Evolutionary conservation across 2,113 vertebrate genomes (phyloP).

Genomic region (Malurus cyaneus): DNA sequence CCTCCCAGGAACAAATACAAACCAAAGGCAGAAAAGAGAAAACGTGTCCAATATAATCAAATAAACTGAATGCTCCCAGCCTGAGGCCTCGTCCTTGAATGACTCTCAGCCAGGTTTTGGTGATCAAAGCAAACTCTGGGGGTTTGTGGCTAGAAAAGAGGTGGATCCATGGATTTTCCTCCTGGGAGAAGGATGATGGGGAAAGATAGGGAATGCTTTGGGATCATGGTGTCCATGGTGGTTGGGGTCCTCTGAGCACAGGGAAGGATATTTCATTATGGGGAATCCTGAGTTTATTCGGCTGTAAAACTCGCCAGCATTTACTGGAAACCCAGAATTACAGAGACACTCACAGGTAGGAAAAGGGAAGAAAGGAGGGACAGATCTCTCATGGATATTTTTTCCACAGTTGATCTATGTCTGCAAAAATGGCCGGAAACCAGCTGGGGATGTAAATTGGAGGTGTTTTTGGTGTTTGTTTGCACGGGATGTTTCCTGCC

Average conservation of each 20-base stretch:
- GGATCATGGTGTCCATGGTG: rapidly evolving
- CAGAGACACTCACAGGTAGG: background rate
- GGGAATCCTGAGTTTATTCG: background rate
- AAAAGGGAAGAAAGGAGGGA: background rate
- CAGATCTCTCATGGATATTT: background rate
- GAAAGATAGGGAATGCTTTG: background rate
- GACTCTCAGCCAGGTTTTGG: background rate
- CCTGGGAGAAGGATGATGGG: background rate
- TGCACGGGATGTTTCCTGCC: conserved; percentile 32
- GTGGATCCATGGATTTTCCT: background rate
- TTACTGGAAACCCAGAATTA: background rate
- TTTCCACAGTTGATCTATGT: background rate
- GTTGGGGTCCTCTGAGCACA: background rate
- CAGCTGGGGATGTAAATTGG: conserved; percentile 34
- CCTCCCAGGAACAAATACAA: background rate
- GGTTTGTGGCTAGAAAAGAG: background rate
- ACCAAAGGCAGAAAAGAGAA: background rate
- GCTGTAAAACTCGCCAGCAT: background rate
- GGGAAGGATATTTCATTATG: background rate
- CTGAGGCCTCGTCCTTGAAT: rapidly evolving
- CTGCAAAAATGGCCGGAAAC: conserved; percentile 35
- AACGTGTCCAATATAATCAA: background rate
- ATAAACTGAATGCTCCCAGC: background rate
- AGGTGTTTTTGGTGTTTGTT: background rate
- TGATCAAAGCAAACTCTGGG: background rate